These are phyloP conservation scores for Papilio protenor DNA, from an alignment of 2,888 invertebrate species.

Conservation along the genomic window DNA sequence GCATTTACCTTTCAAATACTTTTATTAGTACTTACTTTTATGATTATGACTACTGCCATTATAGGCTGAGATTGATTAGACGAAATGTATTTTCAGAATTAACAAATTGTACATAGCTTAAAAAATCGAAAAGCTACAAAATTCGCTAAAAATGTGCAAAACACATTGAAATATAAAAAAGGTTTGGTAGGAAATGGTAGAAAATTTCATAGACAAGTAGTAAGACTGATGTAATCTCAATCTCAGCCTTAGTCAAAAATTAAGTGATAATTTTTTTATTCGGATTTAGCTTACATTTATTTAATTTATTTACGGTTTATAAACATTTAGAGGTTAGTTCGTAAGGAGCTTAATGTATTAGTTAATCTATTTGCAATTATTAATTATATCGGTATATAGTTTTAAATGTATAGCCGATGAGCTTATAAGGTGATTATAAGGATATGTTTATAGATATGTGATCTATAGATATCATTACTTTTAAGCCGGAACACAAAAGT, in stretches of 20 bases:
- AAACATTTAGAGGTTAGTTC: conserved; percentile 1
- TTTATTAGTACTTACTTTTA: conserved; percentile 22
- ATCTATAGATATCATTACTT: too few relatives aligned
- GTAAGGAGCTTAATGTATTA: neutral
- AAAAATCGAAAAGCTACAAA: neutral
- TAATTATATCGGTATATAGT: conserved; percentile 10
- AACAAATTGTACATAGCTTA: neutral
- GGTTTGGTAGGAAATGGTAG: neutral
- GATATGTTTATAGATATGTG: neutral
- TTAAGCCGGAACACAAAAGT: too few relatives aligned
- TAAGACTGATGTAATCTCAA: conserved; percentile 44
- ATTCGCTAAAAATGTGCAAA: neutral
- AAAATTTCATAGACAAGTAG: neutral
- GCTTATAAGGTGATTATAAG: conserved; percentile 8
- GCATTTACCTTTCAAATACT: conserved; percentile 23
- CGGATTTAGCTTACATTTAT: conserved; percentile 14
- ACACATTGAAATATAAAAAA: neutral
- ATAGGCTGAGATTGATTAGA: conserved; percentile 29
- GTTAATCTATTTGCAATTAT: conserved; percentile 1
- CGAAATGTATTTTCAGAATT: neutral
- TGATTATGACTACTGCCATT: conserved; percentile 27
- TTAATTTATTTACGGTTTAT: conserved; percentile 30
- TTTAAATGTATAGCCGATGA: conserved; percentile 11
- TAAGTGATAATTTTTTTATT: conserved; percentile 37
- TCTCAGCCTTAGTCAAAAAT: conserved; percentile 44